Conservation (phyloP, 2,113 vertebrate genomes). For the Dicaeum eximium region DNA sequence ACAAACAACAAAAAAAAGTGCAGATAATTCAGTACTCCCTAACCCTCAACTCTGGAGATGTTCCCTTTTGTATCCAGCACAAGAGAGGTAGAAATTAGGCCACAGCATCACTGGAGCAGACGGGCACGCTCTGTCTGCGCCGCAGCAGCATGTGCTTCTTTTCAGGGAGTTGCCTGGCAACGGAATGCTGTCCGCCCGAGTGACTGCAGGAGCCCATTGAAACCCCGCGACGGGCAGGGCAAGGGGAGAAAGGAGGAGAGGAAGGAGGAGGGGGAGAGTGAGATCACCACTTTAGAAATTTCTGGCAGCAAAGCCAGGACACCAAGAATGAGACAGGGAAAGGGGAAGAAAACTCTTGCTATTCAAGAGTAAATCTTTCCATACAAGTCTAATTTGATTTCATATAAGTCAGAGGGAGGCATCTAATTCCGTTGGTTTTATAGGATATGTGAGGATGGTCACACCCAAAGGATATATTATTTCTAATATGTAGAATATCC, state of each 20-base stretch:
- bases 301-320: slow-evolving; percentile 7
- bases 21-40: slow-evolving; percentile 45
- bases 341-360: background rate
- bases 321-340: slow-evolving; percentile 11
- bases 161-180: slow-evolving; percentile 70
- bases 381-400: background rate
- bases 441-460: background rate
- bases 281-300: slow-evolving; percentile 47
- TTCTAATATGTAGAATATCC: background rate
- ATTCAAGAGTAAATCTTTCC: background rate
- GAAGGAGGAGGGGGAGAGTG: slow-evolving; percentile 11
- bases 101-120: slow-evolving; percentile 61
- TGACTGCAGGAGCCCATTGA: slow-evolving; percentile 59
- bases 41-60: slow-evolving; percentile 35
- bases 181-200: slow-evolving; percentile 65
- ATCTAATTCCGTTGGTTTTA: background rate
- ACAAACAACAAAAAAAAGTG: slow-evolving; percentile 44
- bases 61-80: slow-evolving; percentile 61
- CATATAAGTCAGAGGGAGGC: background rate
- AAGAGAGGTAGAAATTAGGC: slow-evolving; percentile 68
- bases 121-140: slow-evolving; percentile 57
- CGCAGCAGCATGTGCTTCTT: slow-evolving; percentile 48
- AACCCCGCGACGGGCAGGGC: slow-evolving; percentile 2
- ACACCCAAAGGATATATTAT: background rate
- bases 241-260: background rate